phyloP scores from a whole-genome alignment of 2,797 vertebrate species.

The Notoglanidium macrostoma region DNA sequence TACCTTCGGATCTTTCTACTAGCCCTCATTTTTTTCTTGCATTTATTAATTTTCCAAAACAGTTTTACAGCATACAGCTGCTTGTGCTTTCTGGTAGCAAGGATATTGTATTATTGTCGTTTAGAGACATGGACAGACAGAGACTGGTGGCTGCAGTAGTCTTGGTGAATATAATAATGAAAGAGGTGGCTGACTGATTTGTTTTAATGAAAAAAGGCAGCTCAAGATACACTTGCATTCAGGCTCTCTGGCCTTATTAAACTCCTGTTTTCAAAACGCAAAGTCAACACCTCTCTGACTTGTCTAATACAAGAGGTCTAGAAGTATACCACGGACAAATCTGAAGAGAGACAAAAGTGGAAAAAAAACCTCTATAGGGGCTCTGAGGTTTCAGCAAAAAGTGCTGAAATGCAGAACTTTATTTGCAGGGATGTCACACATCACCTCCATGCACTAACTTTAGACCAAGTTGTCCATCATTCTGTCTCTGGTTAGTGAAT shows the following conservation, averaged over 20 bases:
- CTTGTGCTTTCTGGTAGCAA: constrained; percentile 61
- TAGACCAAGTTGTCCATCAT: constrained; percentile 34
- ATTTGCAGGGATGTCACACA: constrained; percentile 2
- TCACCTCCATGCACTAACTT: constrained; percentile 17
- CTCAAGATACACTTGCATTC: neutral
- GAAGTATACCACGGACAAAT: neutral
- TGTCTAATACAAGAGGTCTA: neutral
- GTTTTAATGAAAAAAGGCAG: neutral
- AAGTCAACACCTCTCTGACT: neutral
- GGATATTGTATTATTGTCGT: constrained; percentile 61
- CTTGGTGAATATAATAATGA: constrained; percentile 63
- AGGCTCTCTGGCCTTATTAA: neutral
- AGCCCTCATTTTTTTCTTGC: constrained; percentile 50
- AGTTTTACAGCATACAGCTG: constrained; percentile 49
- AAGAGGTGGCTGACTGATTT: constrained; percentile 42
- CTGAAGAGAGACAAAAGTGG: neutral
- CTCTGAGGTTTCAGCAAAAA: constrained; percentile 39
- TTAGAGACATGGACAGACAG: constrained; percentile 63
- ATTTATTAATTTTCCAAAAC: constrained; percentile 55
- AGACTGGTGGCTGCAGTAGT: constrained; percentile 50
- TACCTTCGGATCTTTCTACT: constrained; percentile 32
- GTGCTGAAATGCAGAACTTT: constrained; percentile 7
- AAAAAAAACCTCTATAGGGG: neutral
- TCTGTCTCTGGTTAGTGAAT: constrained; percentile 17
- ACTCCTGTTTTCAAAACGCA: neutral